phyloP scores from a whole-genome alignment of 2,797 vertebrate species.

The Hemitrygon akajei region DNA sequence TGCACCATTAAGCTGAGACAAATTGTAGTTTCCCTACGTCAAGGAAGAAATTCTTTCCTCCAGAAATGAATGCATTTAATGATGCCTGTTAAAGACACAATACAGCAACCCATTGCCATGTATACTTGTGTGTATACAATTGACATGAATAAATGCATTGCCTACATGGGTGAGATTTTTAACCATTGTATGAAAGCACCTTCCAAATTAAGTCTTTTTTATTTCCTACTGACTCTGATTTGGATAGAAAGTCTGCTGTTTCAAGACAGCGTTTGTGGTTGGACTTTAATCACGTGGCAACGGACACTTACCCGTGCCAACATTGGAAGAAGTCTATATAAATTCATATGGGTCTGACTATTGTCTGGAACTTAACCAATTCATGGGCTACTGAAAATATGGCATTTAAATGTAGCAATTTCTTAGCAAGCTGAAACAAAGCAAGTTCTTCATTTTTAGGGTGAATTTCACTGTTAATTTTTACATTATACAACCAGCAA shows the following conservation, averaged over 20 bases:
- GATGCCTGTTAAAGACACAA: neutral
- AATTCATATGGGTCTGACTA: slow-evolving; percentile 5
- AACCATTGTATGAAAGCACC: neutral
- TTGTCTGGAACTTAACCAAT: slow-evolving; percentile 2
- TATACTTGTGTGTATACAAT: neutral
- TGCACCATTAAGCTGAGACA: neutral
- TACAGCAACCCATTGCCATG: neutral
- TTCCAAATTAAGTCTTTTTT: neutral
- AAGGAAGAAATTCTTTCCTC: neutral
- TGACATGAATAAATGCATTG: neutral
- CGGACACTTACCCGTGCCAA: neutral
- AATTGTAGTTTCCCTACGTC: neutral
- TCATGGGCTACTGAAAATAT: neutral
- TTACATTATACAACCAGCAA: neutral
- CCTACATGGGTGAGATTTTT: neutral
- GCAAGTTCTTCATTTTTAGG: neutral
- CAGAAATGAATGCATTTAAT: neutral
- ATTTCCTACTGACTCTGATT: neutral
- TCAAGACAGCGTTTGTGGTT: neutral
- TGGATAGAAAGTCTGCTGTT: neutral
- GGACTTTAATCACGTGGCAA: neutral
- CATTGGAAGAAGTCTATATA: neutral
- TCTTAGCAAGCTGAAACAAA: neutral
- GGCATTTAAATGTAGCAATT: neutral
- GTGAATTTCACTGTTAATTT: neutral